Conservation (phyloP, 2,113 vertebrate genomes). For the Hirundichthys speculiger region DNA sequence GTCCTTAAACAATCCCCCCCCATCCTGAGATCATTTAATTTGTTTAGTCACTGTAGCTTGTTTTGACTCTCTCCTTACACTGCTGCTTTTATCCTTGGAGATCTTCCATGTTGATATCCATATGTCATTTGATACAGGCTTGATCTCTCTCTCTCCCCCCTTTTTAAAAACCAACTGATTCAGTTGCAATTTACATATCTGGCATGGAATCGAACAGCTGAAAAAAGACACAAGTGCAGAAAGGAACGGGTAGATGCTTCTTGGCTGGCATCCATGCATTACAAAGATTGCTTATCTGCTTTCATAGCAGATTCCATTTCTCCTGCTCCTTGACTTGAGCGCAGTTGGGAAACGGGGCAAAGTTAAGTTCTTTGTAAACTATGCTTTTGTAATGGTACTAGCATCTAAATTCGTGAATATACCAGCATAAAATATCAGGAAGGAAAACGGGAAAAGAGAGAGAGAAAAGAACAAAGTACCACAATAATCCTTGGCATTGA, state of each 20-base stretch:
- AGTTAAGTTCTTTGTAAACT: slow-evolving; percentile 10
- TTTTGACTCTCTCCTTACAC: slow-evolving; percentile 9
- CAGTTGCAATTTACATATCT: slow-evolving; percentile 60
- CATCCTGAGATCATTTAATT: slow-evolving; percentile 26
- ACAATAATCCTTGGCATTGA: slow-evolving; percentile 36
- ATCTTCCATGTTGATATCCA: slow-evolving; percentile 57
- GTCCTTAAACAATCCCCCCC: background rate
- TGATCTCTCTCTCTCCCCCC: background rate
- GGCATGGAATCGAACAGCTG: slow-evolving; percentile 62
- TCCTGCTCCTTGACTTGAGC: slow-evolving; percentile 33
- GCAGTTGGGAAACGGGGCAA: slow-evolving; percentile 19
- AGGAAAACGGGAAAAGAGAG: slow-evolving; percentile 11
- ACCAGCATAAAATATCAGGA: slow-evolving; percentile 30
- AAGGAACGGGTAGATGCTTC: slow-evolving; percentile 27
- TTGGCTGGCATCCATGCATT: slow-evolving; percentile 46
- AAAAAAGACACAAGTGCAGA: slow-evolving; percentile 49
- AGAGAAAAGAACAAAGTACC: too few relatives aligned
- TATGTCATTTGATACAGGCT: slow-evolving; percentile 50
- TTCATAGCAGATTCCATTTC: slow-evolving; percentile 6
- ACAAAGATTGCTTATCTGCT: slow-evolving; percentile 45
- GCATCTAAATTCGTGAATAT: background rate
- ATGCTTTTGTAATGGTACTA: slow-evolving; percentile 13
- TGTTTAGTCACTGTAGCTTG: slow-evolving; percentile 14
- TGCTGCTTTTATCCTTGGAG: slow-evolving; percentile 47
- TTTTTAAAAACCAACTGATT: slow-evolving; percentile 25